phyloP scores from a whole-genome alignment of 30 jellyfish, hydroid and myxozoan species.

The Aurelia aurita complex sp. Pacific region DNA sequence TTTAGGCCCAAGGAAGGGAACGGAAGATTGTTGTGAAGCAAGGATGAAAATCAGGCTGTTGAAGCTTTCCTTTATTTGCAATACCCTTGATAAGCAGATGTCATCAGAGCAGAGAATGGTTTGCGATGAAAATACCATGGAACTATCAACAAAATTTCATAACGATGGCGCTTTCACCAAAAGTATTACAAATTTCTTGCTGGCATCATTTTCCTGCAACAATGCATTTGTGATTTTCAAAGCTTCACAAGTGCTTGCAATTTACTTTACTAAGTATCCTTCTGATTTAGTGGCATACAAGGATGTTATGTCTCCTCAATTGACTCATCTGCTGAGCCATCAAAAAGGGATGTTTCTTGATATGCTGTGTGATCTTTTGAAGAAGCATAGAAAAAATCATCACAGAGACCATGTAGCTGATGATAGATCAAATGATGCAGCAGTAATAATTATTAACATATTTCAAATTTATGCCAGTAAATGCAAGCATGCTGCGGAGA shows the following conservation, averaged over 20 bases:
- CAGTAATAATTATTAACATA: too few species aligned
- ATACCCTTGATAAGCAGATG: background rate
- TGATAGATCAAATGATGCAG: too few species aligned
- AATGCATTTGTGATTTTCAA: slow-evolving; percentile 21
- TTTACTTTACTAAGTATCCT: background rate
- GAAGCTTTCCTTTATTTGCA: background rate
- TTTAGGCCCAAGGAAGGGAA: background rate
- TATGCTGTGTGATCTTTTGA: background rate
- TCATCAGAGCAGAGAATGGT: background rate
- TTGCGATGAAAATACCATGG: too few species aligned
- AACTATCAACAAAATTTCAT: too few species aligned
- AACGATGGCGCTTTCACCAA: too few species aligned
- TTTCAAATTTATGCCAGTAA: too few species aligned
- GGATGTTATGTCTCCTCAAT: background rate
- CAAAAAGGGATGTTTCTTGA: background rate
- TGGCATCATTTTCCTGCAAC: background rate
- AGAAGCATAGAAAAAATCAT: background rate
- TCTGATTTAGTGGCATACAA: background rate
- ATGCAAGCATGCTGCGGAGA: too few species aligned
- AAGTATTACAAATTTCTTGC: background rate
- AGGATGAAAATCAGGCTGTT: background rate
- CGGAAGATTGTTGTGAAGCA: background rate
- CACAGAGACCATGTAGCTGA: too few species aligned
- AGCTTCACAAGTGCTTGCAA: slow-evolving; percentile 13
- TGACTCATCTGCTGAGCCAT: background rate